phyloP scores from a whole-genome alignment of 2,888 invertebrate genomes.

The Drosophila infuscata region DNA sequence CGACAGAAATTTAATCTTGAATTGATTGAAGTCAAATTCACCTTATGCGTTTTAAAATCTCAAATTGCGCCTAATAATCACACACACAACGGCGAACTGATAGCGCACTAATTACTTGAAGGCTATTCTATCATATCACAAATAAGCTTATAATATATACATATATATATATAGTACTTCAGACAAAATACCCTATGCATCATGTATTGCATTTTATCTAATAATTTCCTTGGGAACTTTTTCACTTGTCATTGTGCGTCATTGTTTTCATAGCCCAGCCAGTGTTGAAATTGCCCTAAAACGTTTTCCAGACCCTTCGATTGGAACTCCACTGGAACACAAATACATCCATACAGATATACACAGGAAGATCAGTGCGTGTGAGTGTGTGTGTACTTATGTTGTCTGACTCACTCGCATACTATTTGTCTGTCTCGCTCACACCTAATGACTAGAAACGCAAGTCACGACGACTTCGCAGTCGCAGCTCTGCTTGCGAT shows the following conservation, averaged over 20 bases:
- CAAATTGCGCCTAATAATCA: conserved; percentile 17
- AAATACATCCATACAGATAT: background rate
- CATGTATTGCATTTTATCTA: conserved; percentile 17
- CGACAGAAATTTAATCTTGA: conserved; percentile 10
- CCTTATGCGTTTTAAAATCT: conserved; percentile 32
- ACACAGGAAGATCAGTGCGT: conserved; percentile 19
- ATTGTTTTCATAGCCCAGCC: conserved; percentile 1
- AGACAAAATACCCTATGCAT: conserved; percentile 1
- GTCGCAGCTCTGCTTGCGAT: conserved; percentile 10
- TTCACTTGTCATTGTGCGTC: conserved; percentile 44
- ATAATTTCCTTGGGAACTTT: conserved; percentile 31
- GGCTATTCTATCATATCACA: conserved; percentile 43
- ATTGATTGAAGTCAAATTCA: conserved; percentile 34
- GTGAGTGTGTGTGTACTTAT: conserved; percentile 2
- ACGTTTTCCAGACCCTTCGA: conserved; percentile 16
- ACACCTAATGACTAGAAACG: conserved; percentile 31
- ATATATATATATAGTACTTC: background rate
- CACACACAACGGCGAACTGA: conserved; percentile 25
- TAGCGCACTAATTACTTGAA: conserved; percentile 42
- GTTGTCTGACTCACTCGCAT: conserved; percentile 34
- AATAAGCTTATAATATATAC: conserved; percentile 14
- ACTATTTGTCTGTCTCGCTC: conserved; percentile 18
- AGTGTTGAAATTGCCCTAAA: conserved; percentile 38
- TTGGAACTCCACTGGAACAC: background rate
- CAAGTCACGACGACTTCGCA: conserved; percentile 50